Base-by-base conservation (phyloP, 1,140 invertebrate genomes). In the Ceratina japonica region DNA sequence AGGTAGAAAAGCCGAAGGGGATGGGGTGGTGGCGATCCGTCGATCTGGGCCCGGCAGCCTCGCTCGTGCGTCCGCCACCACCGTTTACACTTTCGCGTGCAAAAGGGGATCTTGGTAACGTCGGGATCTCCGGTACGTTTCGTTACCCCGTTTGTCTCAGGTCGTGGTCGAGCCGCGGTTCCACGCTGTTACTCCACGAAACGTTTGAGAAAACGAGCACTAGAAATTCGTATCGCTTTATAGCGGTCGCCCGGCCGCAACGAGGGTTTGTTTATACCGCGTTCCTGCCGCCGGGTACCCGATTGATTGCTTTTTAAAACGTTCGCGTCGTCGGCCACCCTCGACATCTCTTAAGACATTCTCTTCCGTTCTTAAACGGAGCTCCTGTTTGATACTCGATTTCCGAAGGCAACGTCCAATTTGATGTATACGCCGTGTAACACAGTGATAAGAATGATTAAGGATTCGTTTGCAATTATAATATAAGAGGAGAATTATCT, bases 1-100 rank as follows among this genome's bases (percentile, higher is more conserved):
- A 62, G 83, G 64, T 84, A 71, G 68, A 62, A 74, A 72, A 49
- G 49, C 31, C 37, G 37, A 44, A 44, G 74, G 27, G 68, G 58
- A 62, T 52, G 59, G 69, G 59, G 58, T 70, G 59, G 58, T 70
- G 75, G 68, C 66, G 68, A 73, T 79, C 76, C 68, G 68, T 79
- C 61, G 74, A 56, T 73, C 69, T 58, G 69, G 64, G 62, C 59
- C 73, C 66, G 44, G 54, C 69, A 62, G 54, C 58, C 68, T 63
- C 61, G 79, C 68, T 78, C 76, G 82, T 85, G 87, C 87, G 88
- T 90, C 80, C 81, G 82, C 83, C 89, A 88, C 85, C 87, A 87
- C 82, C 89, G 89, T 88, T 91, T 90, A 89, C 87, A 90, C 89
- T 90, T 89, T 88, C 86, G 86, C 86, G 86, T 87, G 82, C 75